Conservation (phyloP, 1,140 invertebrate species). For the Leucophenga varia region DNA sequence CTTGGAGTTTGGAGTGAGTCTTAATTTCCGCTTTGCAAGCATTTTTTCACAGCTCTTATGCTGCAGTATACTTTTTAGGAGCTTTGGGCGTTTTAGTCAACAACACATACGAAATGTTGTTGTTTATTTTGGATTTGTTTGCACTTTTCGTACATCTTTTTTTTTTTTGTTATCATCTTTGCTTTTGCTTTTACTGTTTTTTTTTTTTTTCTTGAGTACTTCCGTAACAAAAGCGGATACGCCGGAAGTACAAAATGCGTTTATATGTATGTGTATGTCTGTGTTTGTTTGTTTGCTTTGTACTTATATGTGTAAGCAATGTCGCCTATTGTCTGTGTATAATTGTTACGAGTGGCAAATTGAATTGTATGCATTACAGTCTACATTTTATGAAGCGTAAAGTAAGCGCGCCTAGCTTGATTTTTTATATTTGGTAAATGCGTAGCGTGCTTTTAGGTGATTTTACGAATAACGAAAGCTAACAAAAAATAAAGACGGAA, state of each 20-base stretch:
- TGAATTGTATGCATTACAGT: slow-evolving; percentile 25
- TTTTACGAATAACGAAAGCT: too few relatives aligned
- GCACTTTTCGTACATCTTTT: slow-evolving; percentile 13
- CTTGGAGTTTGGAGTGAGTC: slow-evolving; percentile 34
- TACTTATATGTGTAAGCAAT: too few relatives aligned
- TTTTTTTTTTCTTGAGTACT: slow-evolving; percentile 42
- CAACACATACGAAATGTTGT: slow-evolving; percentile 7
- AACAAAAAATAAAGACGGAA: too few relatives aligned
- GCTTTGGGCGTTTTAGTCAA: slow-evolving; percentile 9
- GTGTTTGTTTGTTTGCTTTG: too few relatives aligned
- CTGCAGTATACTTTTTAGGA: slow-evolving; percentile 7
- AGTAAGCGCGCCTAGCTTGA: too few relatives aligned
- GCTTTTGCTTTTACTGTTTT: slow-evolving; percentile 12
- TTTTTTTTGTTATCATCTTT: slow-evolving; percentile 21
- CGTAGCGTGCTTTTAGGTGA: neutral
- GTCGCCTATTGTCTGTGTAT: slow-evolving; percentile 2
- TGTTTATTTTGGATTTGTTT: slow-evolving; percentile 42
- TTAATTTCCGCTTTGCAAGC: slow-evolving; percentile 51
- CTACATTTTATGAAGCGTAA: neutral
- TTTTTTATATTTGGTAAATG: too few relatives aligned
- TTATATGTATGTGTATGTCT: too few relatives aligned
- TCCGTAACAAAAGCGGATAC: slow-evolving; percentile 22
- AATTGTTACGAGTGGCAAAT: slow-evolving; percentile 42
- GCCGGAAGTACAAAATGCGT: slow-evolving; percentile 37
- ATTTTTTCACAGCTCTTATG: slow-evolving; percentile 28